Percentiles rank a stretch among this genome's conserved stretches.
Evolutionary conservation across 2,113 vertebrate genomes (phyloP).

Genomic region (Bos indicus): DNA sequence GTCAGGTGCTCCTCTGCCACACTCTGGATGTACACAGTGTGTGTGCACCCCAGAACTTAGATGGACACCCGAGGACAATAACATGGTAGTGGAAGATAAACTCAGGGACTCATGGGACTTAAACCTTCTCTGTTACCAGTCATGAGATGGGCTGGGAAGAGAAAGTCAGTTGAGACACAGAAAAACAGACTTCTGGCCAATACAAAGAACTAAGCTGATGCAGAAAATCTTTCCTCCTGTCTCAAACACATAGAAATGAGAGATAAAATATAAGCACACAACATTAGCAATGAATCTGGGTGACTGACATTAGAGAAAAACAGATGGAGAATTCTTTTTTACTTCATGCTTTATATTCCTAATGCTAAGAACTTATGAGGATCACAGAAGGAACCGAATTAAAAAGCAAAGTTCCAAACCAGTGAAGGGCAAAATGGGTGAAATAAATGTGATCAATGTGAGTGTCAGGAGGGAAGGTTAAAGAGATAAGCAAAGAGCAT

Average conservation of each 20-base stretch:
- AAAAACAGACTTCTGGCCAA: background rate
- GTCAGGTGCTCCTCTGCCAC: background rate
- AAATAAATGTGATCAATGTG: background rate
- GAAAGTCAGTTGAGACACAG: background rate
- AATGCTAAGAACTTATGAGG: background rate
- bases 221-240: background rate
- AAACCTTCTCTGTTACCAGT: background rate
- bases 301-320: background rate
- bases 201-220: background rate
- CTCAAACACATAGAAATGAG: background rate
- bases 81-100: background rate
- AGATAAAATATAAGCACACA: background rate
- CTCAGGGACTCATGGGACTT: background rate
- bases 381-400: background rate
- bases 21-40: accelerated
- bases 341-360: background rate
- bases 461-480: background rate
- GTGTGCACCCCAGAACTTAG: background rate
- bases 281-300: background rate
- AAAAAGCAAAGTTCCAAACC: background rate
- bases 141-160: background rate
- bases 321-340: background rate
- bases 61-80: background rate
- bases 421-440: background rate
- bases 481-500: background rate